Percentiles rank a stretch among this genome's conserved stretches.
Conservation (phyloP, 2,113 vertebrate genomes). For the Capra hircus region DNA sequence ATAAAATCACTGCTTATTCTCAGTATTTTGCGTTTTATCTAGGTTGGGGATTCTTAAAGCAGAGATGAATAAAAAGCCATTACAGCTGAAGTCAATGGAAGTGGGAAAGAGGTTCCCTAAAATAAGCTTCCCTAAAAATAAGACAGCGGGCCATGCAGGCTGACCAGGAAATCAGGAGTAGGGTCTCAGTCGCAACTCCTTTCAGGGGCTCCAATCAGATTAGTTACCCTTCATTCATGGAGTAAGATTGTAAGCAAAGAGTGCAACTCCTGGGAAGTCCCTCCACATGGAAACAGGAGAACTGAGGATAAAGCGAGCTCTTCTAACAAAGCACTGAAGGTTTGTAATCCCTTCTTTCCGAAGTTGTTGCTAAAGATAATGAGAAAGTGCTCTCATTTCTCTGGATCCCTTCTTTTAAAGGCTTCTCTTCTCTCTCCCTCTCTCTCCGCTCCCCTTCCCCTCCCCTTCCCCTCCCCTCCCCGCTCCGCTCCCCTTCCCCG, state of each 20-base stretch:
- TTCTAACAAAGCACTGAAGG: neutral
- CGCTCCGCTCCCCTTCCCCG: too few species aligned
- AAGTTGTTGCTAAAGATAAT: neutral
- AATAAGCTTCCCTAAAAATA: neutral
- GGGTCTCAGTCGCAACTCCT: neutral
- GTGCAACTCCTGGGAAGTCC: neutral
- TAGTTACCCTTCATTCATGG: neutral
- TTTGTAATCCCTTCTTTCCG: neutral
- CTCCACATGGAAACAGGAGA: neutral
- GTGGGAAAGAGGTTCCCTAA: neutral
- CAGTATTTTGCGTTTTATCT: neutral
- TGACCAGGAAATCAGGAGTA: neutral
- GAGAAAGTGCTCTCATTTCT: neutral
- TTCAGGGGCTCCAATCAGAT: neutral
- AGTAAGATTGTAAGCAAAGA: neutral
- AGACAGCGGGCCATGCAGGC: rapidly evolving
- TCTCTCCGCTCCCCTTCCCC: neutral
- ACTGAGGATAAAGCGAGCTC: neutral
- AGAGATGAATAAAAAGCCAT: neutral
- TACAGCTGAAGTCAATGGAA: neutral
- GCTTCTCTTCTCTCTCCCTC: too few species aligned
- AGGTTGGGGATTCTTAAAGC: neutral
- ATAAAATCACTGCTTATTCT: neutral
- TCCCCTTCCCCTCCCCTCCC: neutral
- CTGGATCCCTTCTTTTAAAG: neutral